A percentile compares a stretch with the other conserved stretches of the same genome.
These are phyloP conservation scores for Lacerta agilis DNA, from an alignment of 2,797 vertebrate genomes.

Conservation along the genomic window DNA sequence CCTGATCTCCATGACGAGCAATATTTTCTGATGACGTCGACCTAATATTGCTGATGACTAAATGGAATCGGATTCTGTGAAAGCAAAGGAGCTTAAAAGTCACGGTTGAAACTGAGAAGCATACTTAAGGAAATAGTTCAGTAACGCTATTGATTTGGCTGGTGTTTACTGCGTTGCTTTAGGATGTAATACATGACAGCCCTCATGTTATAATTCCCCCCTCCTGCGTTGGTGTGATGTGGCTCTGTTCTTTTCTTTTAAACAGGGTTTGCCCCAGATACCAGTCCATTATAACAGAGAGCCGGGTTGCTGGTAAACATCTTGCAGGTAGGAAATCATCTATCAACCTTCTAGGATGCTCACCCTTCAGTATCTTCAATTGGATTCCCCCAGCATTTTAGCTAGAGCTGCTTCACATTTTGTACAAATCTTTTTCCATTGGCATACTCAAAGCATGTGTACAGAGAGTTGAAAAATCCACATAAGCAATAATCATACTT, in stretches of 20 bases:
- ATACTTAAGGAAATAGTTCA: not conserved
- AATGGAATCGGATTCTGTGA: not conserved
- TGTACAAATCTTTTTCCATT: not conserved
- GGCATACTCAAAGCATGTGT: too few species aligned
- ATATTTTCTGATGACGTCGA: conserved; percentile 14
- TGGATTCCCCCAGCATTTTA: not conserved
- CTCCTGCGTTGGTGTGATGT: conserved; percentile 43
- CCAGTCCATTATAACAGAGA: conserved; percentile 48
- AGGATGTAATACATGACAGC: conserved; percentile 35
- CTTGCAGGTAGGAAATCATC: conserved; percentile 60
- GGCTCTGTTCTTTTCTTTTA: conserved; percentile 49
- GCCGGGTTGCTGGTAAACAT: conserved; percentile 47
- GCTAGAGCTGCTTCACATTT: not conserved
- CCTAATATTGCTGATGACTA: not conserved
- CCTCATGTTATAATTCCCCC: not conserved
- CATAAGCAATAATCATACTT: not conserved
- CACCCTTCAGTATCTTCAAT: not conserved
- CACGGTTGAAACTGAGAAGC: not conserved
- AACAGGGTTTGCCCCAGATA: conserved; percentile 46
- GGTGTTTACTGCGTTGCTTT: conserved; percentile 4
- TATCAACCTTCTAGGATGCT: conserved; percentile 16
- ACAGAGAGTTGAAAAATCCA: not conserved
- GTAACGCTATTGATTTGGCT: conserved; percentile 14
- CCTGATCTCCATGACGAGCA: not conserved
- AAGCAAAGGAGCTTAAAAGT: conserved; percentile 5